phyloP scores from a whole-genome alignment of 2,113 vertebrate genomes.

The Hystrix brachyura region DNA sequence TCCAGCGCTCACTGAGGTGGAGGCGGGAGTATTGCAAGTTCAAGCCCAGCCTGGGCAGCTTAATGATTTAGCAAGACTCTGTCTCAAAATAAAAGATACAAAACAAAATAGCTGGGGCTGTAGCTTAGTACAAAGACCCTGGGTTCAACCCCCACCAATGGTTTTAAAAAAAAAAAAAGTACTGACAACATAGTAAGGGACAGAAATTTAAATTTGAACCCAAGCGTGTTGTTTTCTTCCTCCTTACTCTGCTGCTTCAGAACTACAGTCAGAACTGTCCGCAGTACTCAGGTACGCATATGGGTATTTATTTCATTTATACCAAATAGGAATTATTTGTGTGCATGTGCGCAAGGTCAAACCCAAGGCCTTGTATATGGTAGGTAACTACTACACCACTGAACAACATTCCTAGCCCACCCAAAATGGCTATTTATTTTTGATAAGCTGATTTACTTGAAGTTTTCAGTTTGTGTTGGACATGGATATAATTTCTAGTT shows the following conservation, averaged over 20 bases:
- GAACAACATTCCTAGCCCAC: not conserved
- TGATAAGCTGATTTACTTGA: slow-evolving; percentile 12
- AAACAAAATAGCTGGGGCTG: not conserved
- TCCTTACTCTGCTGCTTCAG: not conserved
- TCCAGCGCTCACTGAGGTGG: not conserved
- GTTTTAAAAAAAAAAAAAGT: not conserved
- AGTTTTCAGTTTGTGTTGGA: slow-evolving; percentile 25
- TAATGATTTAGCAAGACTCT: not conserved
- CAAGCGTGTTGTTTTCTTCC: not conserved
- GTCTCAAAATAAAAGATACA: not conserved
- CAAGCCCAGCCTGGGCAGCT: not conserved
- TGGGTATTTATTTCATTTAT: not conserved
- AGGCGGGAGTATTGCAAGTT: not conserved
- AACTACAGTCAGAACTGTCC: not conserved
- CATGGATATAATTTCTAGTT: slow-evolving; percentile 41
- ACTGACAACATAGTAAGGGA: not conserved
- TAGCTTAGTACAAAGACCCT: not conserved
- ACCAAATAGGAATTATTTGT: not conserved
- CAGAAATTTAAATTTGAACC: slow-evolving; percentile 16
- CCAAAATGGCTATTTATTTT: slow-evolving; percentile 34
- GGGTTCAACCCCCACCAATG: not conserved
- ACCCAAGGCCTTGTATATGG: not conserved
- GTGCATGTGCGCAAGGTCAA: not conserved
- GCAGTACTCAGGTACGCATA: not conserved
- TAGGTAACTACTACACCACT: not conserved